These are phyloP conservation scores for Tetramorium bicarinatum DNA, from an alignment of 2,888 invertebrate species.

Conservation along the genomic window DNA sequence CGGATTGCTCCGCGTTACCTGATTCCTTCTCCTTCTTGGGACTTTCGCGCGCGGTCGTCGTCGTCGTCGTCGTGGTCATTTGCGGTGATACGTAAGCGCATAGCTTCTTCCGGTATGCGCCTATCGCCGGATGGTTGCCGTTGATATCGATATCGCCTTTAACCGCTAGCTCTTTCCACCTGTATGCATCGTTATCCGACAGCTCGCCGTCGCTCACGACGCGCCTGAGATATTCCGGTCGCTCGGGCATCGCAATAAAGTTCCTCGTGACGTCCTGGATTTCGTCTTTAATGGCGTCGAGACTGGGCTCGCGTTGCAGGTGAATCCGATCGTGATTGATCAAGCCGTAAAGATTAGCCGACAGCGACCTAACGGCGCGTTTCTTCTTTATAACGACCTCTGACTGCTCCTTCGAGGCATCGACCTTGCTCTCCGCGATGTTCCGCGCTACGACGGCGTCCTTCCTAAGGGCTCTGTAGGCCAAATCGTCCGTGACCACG, in stretches of 20 bases:
- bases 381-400: slow-evolving; percentile 89
- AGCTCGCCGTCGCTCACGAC: slow-evolving; percentile 69
- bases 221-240: slow-evolving; percentile 59
- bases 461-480: slow-evolving; percentile 94
- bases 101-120: slow-evolving; percentile 68
- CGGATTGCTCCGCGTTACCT: slow-evolving; percentile 43
- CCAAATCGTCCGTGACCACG: slow-evolving; percentile 94
- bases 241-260: slow-evolving; percentile 28
- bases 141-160: slow-evolving; percentile 76
- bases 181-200: slow-evolving; percentile 62
- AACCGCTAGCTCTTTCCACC: slow-evolving; percentile 53
- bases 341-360: slow-evolving; percentile 94
- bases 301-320: slow-evolving; percentile 57
- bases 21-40: slow-evolving; percentile 25
- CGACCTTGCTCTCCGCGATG: slow-evolving; percentile 47
- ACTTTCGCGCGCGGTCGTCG: slow-evolving; percentile 28
- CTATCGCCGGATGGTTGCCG: slow-evolving; percentile 75
- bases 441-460: slow-evolving; percentile 87
- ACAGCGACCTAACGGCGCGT: slow-evolving; percentile 93
- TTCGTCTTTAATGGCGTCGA: slow-evolving; percentile 59
- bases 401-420: slow-evolving; percentile 24
- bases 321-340: slow-evolving; percentile 87
- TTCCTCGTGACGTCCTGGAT: slow-evolving; percentile 38
- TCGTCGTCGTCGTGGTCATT: slow-evolving; percentile 28
- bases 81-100: slow-evolving; percentile 73